Evolutionary conservation across 2,113 vertebrate genomes (phyloP), one percentile per base, ranked within the genome.

Genomic region (Macquaria australasica): DNA sequence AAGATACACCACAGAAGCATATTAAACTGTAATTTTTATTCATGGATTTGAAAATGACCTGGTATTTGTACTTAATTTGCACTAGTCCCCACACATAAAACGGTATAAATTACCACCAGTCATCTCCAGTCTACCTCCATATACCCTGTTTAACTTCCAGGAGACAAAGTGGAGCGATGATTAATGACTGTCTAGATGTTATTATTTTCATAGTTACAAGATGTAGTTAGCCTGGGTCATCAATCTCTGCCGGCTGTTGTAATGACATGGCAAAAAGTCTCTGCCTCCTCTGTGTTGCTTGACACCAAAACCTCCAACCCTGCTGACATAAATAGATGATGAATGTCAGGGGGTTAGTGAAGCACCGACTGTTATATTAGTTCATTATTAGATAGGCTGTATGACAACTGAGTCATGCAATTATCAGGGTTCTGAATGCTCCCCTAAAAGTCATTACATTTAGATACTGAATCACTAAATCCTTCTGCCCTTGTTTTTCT

Each of bases 241-340:
- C 63, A 64, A 0, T 64, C 60, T 66, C 25, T 80, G 39, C 28
- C 74, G 55, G 16, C 25, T 76, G 80, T 43, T 50, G 7, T 41
- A 16, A 51, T 59, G 0, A 62, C 2, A 14, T 2, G 28, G 58
- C 8, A 18, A n/a, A 37, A 41, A 10, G 9, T 25, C 39, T 37
- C 23, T 28, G 11, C 25, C 16, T 43, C 62, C 9, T 51, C 31
- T 59, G 31, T 48, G 56, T 14, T 37, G 25, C 39, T 77, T 25
- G 9, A 16, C 28, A 68, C 34, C 34, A 69, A 25, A 55, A 59
- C n/a, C 53, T 68, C 4, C n/a, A 68, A 77, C 21, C 6, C 10
- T 21, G 48, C 25, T 48, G 81, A 55, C 43, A 69, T 1, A 0
- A 77, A 62, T 4, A 3, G 25, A 73, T 48, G 41, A 60, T 67